Evolutionary conservation across 2,888 invertebrate genomes (phyloP), one percentile per base, ranked within the genome.

Genomic region (Xestia sexstrigata): DNA sequence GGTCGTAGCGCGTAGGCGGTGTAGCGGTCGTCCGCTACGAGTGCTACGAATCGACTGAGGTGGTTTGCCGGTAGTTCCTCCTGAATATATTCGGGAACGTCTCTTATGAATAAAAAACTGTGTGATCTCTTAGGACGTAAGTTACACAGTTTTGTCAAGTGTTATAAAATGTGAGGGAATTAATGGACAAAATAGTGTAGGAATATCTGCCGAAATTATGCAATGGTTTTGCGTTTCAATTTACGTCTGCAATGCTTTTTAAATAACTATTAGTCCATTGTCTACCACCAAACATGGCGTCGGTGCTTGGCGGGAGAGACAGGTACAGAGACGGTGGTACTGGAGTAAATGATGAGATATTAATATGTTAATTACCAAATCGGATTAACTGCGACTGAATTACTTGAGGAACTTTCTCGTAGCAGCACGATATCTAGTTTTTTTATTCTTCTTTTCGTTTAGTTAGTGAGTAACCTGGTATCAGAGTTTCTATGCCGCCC

Each of bases 11-110:
- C 84, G 88, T 86, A 84, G 85, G 52, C 76, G 67, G 78, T 89
- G 92, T 91, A 92, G 91, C 92, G 90, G 78, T 86, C 87, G 83
- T 17, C 70, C 81, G 89, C 92, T 93, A 92, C 93, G 91, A 81
- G 68, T 76, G 88, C 89, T 89, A 88, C 88, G 86, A 85, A 79
- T 62, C 82, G 88, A 93, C 93, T 93, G 92, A 66, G 77, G 49
- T 65, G 49, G 60, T 9, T 45, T 47, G 47, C 13, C 30, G 26
- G 55, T 72, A 55, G 47, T 52, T 63, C 58, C 66, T 66, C 52
- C 45, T 72, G 60, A 60, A n/a, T 30, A 26, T 39, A 73, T 74
- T 83, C n/a, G 26, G 65, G 58, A 65, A 70, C 62, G 35, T 49
- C 2, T 62, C 13, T 39, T 23, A 47, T 74, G 69, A 75, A 73